Evolutionary conservation across 2,888 invertebrate genomes (phyloP).

Genomic region (Drosophila nigritarsus): DNA sequence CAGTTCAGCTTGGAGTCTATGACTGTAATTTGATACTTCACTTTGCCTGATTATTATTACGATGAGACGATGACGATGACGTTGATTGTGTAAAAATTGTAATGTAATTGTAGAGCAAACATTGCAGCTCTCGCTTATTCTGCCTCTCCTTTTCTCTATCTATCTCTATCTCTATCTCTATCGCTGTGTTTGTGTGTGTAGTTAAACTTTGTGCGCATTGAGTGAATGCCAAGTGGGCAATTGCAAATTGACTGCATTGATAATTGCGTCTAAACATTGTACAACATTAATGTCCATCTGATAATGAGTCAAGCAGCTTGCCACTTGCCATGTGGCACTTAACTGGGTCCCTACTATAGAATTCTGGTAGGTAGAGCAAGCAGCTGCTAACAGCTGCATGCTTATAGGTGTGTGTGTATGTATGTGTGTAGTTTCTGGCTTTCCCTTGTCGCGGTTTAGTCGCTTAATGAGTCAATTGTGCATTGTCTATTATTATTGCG

Average conservation of each 20-base stretch:
- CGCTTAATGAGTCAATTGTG: constrained; percentile 80
- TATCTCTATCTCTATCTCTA: neutral
- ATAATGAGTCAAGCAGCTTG: constrained; percentile 26
- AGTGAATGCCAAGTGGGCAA: constrained; percentile 64
- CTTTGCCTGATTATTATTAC: constrained; percentile 80
- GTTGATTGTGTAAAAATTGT: constrained; percentile 81
- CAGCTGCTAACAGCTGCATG: constrained; percentile 57
- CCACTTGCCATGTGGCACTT: constrained; percentile 15
- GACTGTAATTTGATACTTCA: constrained; percentile 80
- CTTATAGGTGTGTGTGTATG: constrained; percentile 4
- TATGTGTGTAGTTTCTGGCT: constrained; percentile 30
- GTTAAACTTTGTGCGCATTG: constrained; percentile 61
- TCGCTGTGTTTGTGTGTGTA: constrained; percentile 1
- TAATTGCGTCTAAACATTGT: constrained; percentile 59
- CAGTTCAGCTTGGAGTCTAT: constrained; percentile 44
- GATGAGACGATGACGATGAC: constrained; percentile 70
- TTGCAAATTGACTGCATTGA: constrained; percentile 58
- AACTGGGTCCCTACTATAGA: constrained; percentile 9
- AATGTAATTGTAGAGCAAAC: constrained; percentile 73
- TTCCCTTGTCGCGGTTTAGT: constrained; percentile 74
- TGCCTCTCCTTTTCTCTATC: neutral
- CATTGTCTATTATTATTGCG: constrained; percentile 51
- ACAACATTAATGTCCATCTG: constrained; percentile 31
- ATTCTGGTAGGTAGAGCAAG: constrained; percentile 17
- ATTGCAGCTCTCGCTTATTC: constrained; percentile 3